Base-by-base conservation (phyloP, 2,113 vertebrate species). In the Amphiprion percula region DNA sequence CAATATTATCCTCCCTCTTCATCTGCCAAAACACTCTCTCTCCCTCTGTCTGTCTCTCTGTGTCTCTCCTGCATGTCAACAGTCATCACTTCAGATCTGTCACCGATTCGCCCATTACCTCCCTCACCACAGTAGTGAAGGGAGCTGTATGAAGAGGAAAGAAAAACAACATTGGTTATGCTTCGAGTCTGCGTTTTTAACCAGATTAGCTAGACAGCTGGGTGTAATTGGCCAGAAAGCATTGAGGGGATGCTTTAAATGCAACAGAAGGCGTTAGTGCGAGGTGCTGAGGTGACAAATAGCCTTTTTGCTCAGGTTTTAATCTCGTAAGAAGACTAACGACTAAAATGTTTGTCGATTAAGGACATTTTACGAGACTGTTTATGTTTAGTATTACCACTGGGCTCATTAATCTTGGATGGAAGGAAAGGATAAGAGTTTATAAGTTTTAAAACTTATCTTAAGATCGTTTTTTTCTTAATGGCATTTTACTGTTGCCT, bases 1-100 rank as follows among this genome's bases (percentile, higher is more conserved):
- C 74, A 68, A 78, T 72, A 77, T 77, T 70, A 68, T 79, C 61
- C 74, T 81, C 75, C 69, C 72, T 59, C 60, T 60, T 82, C 49
- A 80, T 74, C 54, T 82, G 75, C 65, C 72, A 70, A 59, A 82
- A 41, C 56, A 54, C 26, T 23, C 23, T 62, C 41, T 37, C 10
- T 28, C 4, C 39, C 58, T 61, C 30, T 21, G n/a, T 21, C 14
- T 68, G 47, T 66, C 23, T 66, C 23, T 55, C 53, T 21, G 16
- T 14, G 19, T 68, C 68, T 52, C 16, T 54, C 39, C 37, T 66
- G 19, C 75, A 79, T 47, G 66, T 77, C 44, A 82, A 58, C 80
- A 80, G 60, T 72, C 71, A 67, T 82, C 83, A 58, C 53, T 56
- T 68, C 17, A 74, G 59, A 77, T 74, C 71, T 71, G 61, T 83